Evolutionary conservation across 1,140 invertebrate genomes (phyloP).

Genomic region (Sweltsa coloradensis): DNA sequence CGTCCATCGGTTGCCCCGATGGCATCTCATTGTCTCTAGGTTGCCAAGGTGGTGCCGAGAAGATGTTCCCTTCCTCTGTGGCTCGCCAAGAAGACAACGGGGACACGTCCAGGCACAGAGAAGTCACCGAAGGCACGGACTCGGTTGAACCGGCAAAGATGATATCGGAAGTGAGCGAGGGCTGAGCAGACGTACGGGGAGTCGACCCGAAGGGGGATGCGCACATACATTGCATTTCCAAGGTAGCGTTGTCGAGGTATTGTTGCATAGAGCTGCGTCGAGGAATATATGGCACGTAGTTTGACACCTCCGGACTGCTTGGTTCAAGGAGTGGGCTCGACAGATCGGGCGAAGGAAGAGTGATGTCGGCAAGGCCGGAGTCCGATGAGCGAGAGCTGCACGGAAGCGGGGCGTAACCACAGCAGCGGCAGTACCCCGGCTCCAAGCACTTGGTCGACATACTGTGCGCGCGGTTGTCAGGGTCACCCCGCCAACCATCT

Average conservation of each 20-base stretch:
- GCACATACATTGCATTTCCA: slow-evolving; percentile 55
- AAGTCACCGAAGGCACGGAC: slow-evolving; percentile 32
- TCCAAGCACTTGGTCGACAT: no score
- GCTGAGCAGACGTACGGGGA: slow-evolving; percentile 43
- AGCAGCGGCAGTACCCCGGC: background rate
- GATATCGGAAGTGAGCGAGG: slow-evolving; percentile 37
- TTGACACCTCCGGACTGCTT: background rate
- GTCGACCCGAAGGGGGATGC: slow-evolving; percentile 58
- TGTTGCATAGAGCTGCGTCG: background rate
- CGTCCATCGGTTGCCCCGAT: no score
- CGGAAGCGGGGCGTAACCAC: slow-evolving; percentile 5
- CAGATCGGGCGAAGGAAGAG: slow-evolving; percentile 41
- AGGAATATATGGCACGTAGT: background rate
- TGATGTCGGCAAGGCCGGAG: slow-evolving; percentile 67
- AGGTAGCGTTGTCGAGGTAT: slow-evolving; percentile 50
- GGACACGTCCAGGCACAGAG: slow-evolving; percentile 32
- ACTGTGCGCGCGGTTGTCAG: no score
- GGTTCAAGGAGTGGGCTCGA: slow-evolving; percentile 11
- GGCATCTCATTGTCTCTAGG: no score
- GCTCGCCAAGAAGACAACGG: slow-evolving; percentile 28
- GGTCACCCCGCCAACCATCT: no score
- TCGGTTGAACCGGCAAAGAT: slow-evolving; percentile 33
- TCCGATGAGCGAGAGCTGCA: slow-evolving; percentile 51
- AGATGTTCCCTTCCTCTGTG: no score
- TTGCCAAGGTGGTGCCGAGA: no score